Conservation (phyloP, 2,888 invertebrate genomes). For the Macropis europaea region DNA sequence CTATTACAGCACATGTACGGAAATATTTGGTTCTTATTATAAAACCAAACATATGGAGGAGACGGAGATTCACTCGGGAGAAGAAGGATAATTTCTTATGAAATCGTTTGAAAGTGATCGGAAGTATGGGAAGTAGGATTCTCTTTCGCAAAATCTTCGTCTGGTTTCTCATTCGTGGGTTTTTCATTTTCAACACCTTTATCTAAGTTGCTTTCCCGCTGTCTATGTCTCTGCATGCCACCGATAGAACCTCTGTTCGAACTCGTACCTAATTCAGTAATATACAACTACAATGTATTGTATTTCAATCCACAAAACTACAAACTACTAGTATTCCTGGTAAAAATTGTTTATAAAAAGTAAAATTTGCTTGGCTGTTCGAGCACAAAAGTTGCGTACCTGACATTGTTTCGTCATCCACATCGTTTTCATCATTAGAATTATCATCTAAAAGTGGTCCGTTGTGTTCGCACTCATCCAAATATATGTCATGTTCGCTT, state of each 20-base stretch:
- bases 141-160: slow-evolving; percentile 51
- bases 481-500: slow-evolving; percentile 85
- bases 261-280: slow-evolving; percentile 60
- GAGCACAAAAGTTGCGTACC: slow-evolving; percentile 81
- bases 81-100: slow-evolving; percentile 17
- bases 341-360: background rate
- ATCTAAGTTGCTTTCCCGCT: slow-evolving; percentile 55
- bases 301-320: background rate
- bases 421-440: slow-evolving; percentile 91
- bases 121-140: slow-evolving; percentile 41
- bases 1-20: slow-evolving; percentile 8
- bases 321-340: background rate
- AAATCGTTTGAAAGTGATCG: slow-evolving; percentile 44
- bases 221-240: slow-evolving; percentile 43
- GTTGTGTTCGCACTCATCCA: slow-evolving; percentile 82
- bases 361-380: no score
- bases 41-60: slow-evolving; percentile 15
- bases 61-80: slow-evolving; percentile 12
- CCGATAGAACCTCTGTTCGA: slow-evolving; percentile 61
- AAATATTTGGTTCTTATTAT: slow-evolving; percentile 35
- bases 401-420: slow-evolving; percentile 92
- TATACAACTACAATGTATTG: slow-evolving; percentile 2
- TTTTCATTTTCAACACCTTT: slow-evolving; percentile 57
- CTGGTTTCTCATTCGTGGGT: slow-evolving; percentile 63
- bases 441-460: slow-evolving; percentile 84